Conservation (phyloP, 2,797 vertebrate species). For the Synaphobranchus kaupii region DNA sequence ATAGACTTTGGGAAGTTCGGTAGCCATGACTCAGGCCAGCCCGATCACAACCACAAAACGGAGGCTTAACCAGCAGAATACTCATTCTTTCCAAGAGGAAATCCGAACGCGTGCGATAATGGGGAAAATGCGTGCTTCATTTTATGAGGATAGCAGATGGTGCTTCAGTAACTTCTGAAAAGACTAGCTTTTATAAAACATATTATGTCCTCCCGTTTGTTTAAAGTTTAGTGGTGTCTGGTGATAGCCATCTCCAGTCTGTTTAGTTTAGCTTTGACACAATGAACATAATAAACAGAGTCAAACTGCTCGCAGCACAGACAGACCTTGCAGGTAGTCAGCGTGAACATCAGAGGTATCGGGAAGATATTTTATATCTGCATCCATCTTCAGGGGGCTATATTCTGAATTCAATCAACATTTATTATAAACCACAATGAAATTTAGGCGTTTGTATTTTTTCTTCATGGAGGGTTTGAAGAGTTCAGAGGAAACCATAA, state of each 20-base stretch:
- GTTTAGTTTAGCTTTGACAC: conserved; percentile 42
- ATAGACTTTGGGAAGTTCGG: conserved; percentile 17
- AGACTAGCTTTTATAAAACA: conserved; percentile 61
- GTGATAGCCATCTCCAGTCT: conserved; percentile 64
- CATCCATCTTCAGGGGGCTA: not conserved
- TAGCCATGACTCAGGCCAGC: conserved; percentile 42
- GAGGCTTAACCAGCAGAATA: conserved; percentile 63
- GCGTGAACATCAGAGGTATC: conserved; percentile 13
- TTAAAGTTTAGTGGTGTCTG: conserved; percentile 61
- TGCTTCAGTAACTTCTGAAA: conserved; percentile 41
- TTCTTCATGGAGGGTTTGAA: not conserved
- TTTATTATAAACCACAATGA: not conserved
- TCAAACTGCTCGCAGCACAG: conserved; percentile 24
- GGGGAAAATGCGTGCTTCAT: conserved; percentile 54
- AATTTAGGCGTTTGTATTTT: not conserved
- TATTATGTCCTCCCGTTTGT: conserved; percentile 68
- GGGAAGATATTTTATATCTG: not conserved
- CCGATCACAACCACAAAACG: conserved; percentile 55
- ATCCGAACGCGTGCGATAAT: conserved; percentile 62
- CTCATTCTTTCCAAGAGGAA: conserved; percentile 69
- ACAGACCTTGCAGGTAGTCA: not conserved
- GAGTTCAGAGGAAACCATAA: not conserved
- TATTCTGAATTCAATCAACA: not conserved
- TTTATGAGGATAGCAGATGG: conserved; percentile 66
- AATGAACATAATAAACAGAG: conserved; percentile 32